Conservation (phyloP, 2,113 vertebrate species). For the Oriolus oriolus region DNA sequence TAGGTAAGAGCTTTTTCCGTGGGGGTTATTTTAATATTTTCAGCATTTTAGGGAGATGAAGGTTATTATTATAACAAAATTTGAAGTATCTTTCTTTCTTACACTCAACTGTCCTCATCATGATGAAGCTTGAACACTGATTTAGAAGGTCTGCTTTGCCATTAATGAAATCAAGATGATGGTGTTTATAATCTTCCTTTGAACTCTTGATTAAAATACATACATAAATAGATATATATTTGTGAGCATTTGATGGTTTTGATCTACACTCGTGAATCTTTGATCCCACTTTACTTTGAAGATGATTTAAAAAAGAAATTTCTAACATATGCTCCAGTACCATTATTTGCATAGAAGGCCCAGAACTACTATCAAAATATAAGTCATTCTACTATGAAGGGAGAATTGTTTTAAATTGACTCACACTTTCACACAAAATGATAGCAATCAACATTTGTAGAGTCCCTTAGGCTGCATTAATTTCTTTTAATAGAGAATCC, state of each 20-base stretch:
- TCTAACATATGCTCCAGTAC: constrained; percentile 12
- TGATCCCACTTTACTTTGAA: constrained; percentile 67
- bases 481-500: background rate
- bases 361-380: constrained; percentile 1
- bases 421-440: constrained; percentile 2
- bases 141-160: constrained; percentile 32
- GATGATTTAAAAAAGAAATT: constrained; percentile 47
- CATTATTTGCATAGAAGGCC: constrained; percentile 50
- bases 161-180: constrained; percentile 51
- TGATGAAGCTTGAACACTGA: background rate
- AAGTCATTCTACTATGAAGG: background rate
- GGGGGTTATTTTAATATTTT: background rate
- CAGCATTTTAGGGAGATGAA: background rate
- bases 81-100: background rate
- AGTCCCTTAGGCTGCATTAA: background rate
- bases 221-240: constrained; percentile 14
- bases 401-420: constrained; percentile 5
- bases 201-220: constrained; percentile 55
- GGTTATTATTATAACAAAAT: background rate
- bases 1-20: background rate
- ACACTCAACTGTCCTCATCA: background rate
- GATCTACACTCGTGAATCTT: constrained; percentile 52
- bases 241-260: constrained; percentile 32
- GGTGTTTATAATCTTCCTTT: constrained; percentile 56
- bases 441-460: background rate